Conservation (phyloP, 2,113 vertebrate species). For the Hippocampus zosterae region DNA sequence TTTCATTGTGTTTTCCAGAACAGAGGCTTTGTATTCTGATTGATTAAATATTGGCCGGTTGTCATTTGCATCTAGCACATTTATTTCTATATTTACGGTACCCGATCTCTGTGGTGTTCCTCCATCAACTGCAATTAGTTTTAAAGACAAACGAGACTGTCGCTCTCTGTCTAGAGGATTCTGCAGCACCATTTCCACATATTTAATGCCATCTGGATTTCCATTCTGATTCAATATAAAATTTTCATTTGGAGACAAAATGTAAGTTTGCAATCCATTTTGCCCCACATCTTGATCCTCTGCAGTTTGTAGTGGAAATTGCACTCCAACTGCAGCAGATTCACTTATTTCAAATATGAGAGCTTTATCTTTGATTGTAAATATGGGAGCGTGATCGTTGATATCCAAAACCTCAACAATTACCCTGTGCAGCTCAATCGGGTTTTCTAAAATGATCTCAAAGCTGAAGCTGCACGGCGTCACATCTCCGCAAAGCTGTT, state of each 20-base stretch:
- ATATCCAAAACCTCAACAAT: constrained; percentile 56
- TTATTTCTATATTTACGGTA: constrained; percentile 58
- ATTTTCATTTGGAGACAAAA: constrained; percentile 54
- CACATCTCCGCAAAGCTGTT: constrained; percentile 44
- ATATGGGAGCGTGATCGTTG: constrained; percentile 47
- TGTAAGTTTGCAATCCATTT: constrained; percentile 65
- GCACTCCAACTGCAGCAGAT: constrained; percentile 11
- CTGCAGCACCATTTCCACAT: constrained; percentile 66
- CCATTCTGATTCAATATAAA: constrained; percentile 63
- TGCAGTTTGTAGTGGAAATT: constrained; percentile 45
- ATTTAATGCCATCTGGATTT: constrained; percentile 54
- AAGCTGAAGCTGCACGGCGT: constrained; percentile 51
- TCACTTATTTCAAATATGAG: constrained; percentile 56
- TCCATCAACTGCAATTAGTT: constrained; percentile 70
- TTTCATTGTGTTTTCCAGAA: constrained; percentile 60
- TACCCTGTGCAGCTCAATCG: constrained; percentile 34
- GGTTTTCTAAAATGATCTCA: no score
- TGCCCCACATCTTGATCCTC: constrained; percentile 64
- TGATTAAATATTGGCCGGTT: constrained; percentile 48
- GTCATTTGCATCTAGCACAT: constrained; percentile 54
- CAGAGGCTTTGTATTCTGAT: constrained; percentile 54
- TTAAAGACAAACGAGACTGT: constrained; percentile 33
- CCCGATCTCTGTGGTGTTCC: constrained; percentile 67
- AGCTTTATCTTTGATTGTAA: constrained; percentile 17
- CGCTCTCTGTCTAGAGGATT: constrained; percentile 63